A percentile compares a stretch with the other conserved stretches of the same genome.
These are phyloP conservation scores for Frankliniella intonsa DNA, from an alignment of 2,888 invertebrate species.

Conservation along the genomic window DNA sequence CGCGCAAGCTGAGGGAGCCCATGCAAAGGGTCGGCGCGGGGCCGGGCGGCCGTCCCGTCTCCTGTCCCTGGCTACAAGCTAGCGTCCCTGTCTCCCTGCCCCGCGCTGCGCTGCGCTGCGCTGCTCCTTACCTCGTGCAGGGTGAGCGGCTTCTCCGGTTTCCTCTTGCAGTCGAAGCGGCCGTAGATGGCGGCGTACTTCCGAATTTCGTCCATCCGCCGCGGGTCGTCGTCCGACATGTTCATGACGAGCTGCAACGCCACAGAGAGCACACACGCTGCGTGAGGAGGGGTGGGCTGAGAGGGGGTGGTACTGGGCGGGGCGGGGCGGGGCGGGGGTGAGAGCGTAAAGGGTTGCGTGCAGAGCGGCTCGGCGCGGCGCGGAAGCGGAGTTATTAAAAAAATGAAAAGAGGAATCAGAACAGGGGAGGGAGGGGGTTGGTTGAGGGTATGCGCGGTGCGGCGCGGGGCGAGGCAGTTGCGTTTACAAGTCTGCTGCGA, in stretches of 20 bases:
- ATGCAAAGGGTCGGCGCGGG: background rate
- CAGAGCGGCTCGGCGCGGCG: background rate
- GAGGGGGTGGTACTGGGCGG: background rate
- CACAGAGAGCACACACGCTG: no score
- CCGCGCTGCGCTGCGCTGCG: background rate
- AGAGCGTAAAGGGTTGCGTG: background rate
- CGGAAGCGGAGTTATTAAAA: background rate
- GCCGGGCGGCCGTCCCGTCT: background rate
- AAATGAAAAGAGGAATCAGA: background rate
- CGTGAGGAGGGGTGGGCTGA: background rate
- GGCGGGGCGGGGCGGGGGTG: background rate
- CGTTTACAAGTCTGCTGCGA: background rate
- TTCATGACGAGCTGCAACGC: constrained; percentile 71
- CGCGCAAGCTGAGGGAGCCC: background rate
- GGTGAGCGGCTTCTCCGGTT: constrained; percentile 93
- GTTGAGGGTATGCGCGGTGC: background rate
- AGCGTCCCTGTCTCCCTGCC: no score
- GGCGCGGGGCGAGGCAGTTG: no score
- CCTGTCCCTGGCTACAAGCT: background rate
- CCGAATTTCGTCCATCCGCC: constrained; percentile 87
- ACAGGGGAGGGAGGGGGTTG: background rate
- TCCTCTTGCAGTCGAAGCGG: constrained; percentile 93
- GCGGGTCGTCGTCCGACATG: constrained; percentile 82
- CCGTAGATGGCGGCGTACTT: constrained; percentile 98
- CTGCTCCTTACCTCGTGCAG: constrained; percentile 73